These are phyloP conservation scores for Magallana angulata DNA, from an alignment of 1,140 invertebrate species.

Conservation along the genomic window DNA sequence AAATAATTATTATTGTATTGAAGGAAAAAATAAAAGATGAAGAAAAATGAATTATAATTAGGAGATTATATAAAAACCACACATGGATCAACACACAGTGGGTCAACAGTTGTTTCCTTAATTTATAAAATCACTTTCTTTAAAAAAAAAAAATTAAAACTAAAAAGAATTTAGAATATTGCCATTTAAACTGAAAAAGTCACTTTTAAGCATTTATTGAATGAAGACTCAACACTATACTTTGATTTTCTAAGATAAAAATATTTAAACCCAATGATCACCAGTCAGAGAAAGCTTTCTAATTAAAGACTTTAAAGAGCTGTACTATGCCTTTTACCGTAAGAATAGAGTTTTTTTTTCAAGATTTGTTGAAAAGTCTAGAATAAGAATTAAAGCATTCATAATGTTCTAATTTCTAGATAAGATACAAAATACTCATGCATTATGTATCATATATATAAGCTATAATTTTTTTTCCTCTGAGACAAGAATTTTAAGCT, in stretches of 20 bases:
- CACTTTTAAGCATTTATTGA: background rate
- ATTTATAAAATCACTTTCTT: too few species aligned
- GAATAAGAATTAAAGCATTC: background rate
- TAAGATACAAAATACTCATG: background rate
- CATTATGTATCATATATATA: background rate
- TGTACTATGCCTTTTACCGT: background rate
- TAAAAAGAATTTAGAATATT: too few species aligned
- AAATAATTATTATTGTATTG: too few species aligned
- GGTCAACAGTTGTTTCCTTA: conserved; percentile 21
- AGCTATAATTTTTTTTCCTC: background rate
- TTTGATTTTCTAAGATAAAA: background rate
- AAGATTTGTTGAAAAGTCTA: background rate
- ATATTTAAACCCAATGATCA: background rate
- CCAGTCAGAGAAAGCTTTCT: background rate
- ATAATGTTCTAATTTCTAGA: background rate
- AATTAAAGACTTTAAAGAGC: background rate
- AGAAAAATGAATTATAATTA: too few species aligned
- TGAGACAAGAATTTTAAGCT: too few species aligned
- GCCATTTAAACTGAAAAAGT: background rate
- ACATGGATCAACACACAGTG: background rate
- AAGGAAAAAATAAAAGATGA: too few species aligned
- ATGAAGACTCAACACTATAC: background rate
- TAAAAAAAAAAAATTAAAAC: too few species aligned
- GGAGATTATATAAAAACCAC: background rate
- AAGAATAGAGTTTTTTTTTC: background rate